Conservation (phyloP, 2,113 vertebrate species). For the Psephotus haematonotus region DNA sequence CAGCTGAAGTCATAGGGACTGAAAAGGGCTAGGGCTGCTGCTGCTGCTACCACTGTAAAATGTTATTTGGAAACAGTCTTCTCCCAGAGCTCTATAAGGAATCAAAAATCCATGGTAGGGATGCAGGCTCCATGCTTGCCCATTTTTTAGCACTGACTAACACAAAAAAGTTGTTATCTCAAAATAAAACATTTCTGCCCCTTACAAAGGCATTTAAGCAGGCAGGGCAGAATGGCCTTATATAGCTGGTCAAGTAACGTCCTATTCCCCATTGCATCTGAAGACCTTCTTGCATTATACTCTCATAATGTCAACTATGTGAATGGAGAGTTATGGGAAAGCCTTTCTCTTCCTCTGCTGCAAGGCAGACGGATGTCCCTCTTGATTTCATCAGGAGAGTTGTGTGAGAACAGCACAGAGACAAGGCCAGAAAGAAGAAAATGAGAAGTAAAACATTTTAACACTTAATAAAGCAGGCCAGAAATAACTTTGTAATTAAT, state of each 20-base stretch:
- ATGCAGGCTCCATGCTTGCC: neutral
- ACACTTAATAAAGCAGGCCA: neutral
- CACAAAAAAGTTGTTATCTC: neutral
- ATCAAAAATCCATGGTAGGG: neutral
- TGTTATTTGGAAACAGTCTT: slow-evolving; percentile 58
- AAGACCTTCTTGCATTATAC: neutral
- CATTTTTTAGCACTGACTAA: slow-evolving; percentile 11
- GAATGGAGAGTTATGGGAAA: neutral
- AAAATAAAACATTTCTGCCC: neutral
- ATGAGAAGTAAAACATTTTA: neutral
- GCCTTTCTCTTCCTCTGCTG: neutral
- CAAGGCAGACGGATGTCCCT: neutral
- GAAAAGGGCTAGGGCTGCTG: slow-evolving; percentile 21
- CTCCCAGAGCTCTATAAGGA: slow-evolving; percentile 41
- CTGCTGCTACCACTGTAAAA: slow-evolving; percentile 44
- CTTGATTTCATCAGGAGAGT: neutral
- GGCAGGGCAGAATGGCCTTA: neutral
- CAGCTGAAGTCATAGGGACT: slow-evolving; percentile 68
- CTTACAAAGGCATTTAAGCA: neutral
- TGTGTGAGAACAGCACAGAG: neutral
- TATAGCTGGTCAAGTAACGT: neutral
- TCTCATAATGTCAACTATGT: neutral
- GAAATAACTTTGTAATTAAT: neutral
- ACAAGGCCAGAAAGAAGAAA: neutral
- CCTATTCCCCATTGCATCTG: neutral